Conservation (phyloP, 2,797 vertebrate species). For the Scomberomorus guttatus region DNA sequence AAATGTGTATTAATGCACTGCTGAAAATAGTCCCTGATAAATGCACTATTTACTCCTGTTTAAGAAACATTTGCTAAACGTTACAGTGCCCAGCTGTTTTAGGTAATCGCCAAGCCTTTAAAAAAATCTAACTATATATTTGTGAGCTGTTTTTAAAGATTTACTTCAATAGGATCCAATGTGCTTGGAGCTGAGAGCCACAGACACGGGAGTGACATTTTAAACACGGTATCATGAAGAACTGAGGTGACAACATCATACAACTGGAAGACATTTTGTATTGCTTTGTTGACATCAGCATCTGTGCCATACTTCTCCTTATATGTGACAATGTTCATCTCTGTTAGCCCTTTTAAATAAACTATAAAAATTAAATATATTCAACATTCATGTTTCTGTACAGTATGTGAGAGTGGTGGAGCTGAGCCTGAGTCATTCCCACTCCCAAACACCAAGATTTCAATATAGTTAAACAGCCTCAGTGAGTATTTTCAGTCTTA, state of each 20-base stretch:
- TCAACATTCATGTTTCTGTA: not conserved
- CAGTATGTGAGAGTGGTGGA: not conserved
- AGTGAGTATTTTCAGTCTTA: slow-evolving; percentile 45
- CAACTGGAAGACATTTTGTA: no score
- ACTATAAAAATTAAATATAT: not conserved
- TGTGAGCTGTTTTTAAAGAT: no score
- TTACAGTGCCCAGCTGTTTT: not conserved
- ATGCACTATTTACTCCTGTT: not conserved
- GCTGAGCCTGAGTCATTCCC: slow-evolving; percentile 36
- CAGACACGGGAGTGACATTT: no score
- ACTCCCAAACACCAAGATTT: slow-evolving; percentile 24
- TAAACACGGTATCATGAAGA: no score
- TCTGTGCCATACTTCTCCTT: not conserved
- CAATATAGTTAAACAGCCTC: slow-evolving; percentile 27
- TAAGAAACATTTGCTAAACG: not conserved
- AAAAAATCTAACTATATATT: not conserved
- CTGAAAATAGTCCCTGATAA: slow-evolving; percentile 11
- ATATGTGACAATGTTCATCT: not conserved
- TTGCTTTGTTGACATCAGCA: no score
- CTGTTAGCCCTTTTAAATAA: not conserved
- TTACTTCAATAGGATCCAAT: not conserved
- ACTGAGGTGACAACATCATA: no score
- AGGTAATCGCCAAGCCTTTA: not conserved
- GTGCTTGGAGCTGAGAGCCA: no score
- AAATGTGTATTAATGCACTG: not conserved